Evolutionary conservation across 2,888 invertebrate species (phyloP).

Genomic region (Cylloceria caligata): DNA sequence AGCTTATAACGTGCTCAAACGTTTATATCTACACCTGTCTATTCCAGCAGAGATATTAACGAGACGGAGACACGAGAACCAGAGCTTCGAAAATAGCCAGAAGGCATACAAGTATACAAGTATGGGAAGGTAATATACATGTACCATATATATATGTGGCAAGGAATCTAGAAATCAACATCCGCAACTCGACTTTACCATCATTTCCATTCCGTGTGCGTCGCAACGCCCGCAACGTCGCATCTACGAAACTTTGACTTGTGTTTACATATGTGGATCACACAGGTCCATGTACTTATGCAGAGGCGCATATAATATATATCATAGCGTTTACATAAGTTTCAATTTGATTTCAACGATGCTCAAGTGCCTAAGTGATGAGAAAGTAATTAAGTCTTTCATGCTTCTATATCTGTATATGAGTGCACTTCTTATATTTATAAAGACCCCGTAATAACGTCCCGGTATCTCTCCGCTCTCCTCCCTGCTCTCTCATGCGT

Average conservation of each 20-base stretch:
- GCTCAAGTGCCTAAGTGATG: neutral
- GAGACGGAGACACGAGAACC: slow-evolving; percentile 8
- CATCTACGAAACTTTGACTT: slow-evolving; percentile 15
- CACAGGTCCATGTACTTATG: slow-evolving; percentile 4
- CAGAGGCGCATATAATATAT: neutral
- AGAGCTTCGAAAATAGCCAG: slow-evolving; percentile 38
- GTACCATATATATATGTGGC: neutral
- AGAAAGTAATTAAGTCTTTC: neutral
- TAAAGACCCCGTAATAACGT: too few species aligned
- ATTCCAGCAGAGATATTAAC: slow-evolving; percentile 9
- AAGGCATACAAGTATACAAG: slow-evolving; percentile 19
- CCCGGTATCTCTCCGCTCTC: too few species aligned
- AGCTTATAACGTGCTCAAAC: slow-evolving; percentile 20
- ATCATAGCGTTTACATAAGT: neutral
- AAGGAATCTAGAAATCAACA: slow-evolving; percentile 14
- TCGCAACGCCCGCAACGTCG: neutral
- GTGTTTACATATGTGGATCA: neutral
- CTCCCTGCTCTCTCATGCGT: too few species aligned
- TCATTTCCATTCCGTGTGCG: neutral
- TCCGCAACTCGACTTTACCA: slow-evolving; percentile 1
- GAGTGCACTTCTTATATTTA: neutral
- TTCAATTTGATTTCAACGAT: neutral
- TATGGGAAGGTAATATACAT: neutral
- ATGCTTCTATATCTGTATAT: neutral
- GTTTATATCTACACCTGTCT: slow-evolving; percentile 33